Evolutionary conservation across 2,113 vertebrate genomes (phyloP).

Genomic region (Nothoprocta pentlandii): DNA sequence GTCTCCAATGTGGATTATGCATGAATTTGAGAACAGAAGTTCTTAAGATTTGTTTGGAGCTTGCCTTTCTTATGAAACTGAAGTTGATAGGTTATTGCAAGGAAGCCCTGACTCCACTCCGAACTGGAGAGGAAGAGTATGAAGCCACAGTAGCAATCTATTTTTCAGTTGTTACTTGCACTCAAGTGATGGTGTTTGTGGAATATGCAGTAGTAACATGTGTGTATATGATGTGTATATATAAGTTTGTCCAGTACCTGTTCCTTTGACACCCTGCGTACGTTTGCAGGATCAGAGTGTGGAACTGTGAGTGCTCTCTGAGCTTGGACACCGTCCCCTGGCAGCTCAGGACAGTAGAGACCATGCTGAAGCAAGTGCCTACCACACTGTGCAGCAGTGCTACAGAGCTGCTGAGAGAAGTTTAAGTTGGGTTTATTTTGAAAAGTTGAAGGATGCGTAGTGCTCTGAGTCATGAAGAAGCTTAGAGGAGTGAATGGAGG

Average conservation of each 20-base stretch:
- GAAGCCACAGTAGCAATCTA: neutral
- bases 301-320: neutral
- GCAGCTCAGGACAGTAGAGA: neutral
- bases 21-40: neutral
- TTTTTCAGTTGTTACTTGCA: neutral
- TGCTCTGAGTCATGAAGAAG: neutral
- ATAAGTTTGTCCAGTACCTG: too few relatives aligned
- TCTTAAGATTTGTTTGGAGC: neutral
- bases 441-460: neutral
- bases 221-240: neutral
- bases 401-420: accelerated
- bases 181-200: neutral
- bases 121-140: neutral
- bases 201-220: neutral
- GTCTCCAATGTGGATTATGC: neutral
- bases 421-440: neutral
- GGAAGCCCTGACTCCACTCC: neutral
- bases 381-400: accelerated
- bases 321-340: neutral
- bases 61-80: neutral
- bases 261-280: neutral
- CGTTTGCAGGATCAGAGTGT: neutral
- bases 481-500: neutral
- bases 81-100: neutral
- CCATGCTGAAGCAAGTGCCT: neutral